Conservation (phyloP, 2,888 invertebrate species). For the Orthonychiurus folsomi region DNA sequence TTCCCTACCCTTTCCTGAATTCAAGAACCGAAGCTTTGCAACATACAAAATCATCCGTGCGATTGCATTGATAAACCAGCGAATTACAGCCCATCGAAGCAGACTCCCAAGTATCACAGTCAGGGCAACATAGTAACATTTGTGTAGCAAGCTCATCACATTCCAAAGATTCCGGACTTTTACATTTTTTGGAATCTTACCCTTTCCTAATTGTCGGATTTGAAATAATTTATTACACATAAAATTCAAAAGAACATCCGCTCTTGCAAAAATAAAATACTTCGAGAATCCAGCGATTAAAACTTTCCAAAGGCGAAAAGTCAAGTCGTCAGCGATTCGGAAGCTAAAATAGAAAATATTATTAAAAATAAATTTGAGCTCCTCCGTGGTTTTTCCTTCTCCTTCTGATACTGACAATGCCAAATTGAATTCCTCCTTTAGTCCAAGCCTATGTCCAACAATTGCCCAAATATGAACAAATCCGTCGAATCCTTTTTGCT, state of each 20-base stretch:
- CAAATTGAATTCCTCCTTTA: conserved; percentile 34
- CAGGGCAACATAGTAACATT: background rate
- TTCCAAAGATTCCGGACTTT: background rate
- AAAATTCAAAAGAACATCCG: conserved; percentile 9
- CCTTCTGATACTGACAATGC: background rate
- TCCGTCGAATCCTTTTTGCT: conserved; percentile 27
- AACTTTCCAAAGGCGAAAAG: conserved; percentile 27
- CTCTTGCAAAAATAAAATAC: conserved; percentile 22
- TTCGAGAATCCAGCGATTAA: conserved; percentile 26
- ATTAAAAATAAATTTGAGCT: conserved; percentile 19
- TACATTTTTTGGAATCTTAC: too few relatives aligned
- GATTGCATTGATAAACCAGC: background rate
- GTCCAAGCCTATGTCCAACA: conserved; percentile 30
- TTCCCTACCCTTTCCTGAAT: background rate
- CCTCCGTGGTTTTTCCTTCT: background rate
- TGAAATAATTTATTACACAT: background rate
- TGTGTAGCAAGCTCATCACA: conserved; percentile 1
- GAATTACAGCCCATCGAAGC: background rate
- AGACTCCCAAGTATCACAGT: background rate
- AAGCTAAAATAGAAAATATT: conserved; percentile 30
- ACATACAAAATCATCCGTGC: background rate
- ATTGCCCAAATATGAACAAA: conserved; percentile 38
- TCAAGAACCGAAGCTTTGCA: background rate
- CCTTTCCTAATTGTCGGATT: background rate
- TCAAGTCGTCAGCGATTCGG: conserved; percentile 21